A percentile compares a stretch with the other conserved stretches of the same genome.
These are phyloP conservation scores for Pentamera pediparva DNA, from an alignment of 53 echinoderm and acorn worm species.

Conservation along the genomic window DNA sequence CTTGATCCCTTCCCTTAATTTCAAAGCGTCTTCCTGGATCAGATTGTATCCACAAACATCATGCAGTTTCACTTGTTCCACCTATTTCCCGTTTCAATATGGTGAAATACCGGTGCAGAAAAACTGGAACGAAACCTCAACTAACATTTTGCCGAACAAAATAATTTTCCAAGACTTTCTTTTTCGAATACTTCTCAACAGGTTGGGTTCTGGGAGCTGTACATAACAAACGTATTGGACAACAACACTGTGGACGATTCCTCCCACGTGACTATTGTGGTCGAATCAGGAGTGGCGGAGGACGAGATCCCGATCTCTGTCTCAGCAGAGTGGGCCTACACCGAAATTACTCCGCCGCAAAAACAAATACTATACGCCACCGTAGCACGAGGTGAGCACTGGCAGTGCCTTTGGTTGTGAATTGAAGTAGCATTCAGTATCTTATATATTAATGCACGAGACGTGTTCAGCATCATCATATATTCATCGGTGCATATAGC, in stretches of 20 bases:
- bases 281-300: conserved; percentile 40
- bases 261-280: conserved; percentile 32
- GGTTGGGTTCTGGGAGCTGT: conserved; percentile 20
- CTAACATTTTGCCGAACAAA: too few relatives aligned
- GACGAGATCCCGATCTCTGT: conserved; percentile 62
- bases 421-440: not conserved
- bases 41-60: not conserved
- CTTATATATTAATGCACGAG: too few relatives aligned
- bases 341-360: conserved; percentile 60
- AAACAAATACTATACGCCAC: conserved; percentile 66
- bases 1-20: too few relatives aligned
- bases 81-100: not conserved
- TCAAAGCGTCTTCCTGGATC: not conserved
- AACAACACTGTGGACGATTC: not conserved
- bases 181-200: not conserved
- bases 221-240: conserved; percentile 13
- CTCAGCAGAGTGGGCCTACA: conserved; percentile 58
- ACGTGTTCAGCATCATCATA: too few relatives aligned
- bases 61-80: not conserved
- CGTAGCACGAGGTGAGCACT: conserved; percentile 71
- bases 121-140: too few relatives aligned
- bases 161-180: not conserved
- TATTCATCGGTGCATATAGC: too few relatives aligned
- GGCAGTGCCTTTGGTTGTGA: not conserved
- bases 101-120: too few relatives aligned